Evolutionary conservation across 2,888 invertebrate species (phyloP), one percentile per base, ranked within the genome.

Genomic region (Bellardia pandia): DNA sequence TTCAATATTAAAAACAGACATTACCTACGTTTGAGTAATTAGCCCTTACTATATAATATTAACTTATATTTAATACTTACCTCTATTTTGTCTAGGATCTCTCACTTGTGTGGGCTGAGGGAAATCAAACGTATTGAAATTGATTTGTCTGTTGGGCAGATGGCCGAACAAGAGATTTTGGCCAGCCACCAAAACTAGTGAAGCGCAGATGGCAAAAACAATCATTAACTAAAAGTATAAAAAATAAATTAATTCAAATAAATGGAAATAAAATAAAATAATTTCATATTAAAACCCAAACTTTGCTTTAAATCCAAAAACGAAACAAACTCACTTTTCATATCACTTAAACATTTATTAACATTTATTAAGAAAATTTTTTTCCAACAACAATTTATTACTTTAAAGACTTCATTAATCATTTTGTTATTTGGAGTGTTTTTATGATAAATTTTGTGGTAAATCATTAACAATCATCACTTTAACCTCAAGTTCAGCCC

Each of bases 81-180:
- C 94, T 92, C 93, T 89, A 81, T 94, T 92, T 90, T 93, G 93
- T 88, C 94, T 90, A 4, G 93, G 92, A 91, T 94, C 94, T 81
- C 93, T 90, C 33, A 91, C 88, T 45, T 90, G 90, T 6, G 90
- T 84, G 68, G 90, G 88, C 81, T 91, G 90, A 33, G 90, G 90
- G 62, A 90, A 89, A 66, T 90, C 88, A 91, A 86, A 8, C 90
- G 91, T 78, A 79, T 92, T 92, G 53, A 89, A 91, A 68, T 90
- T 90, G 45, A 92, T 91, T 40, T 90, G 90, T 64, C 92, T 89
- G 72, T 89, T 83, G 42, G 91, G 91, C 45, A 91, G 90, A 51
- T 90, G 90, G 64, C 92, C 92, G 82, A 92, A 90, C 84, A 92
- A 92, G 85, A 92, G 92, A 82, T 91, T 92, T 90, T 93, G 94